Conservation (phyloP, 2,113 vertebrate genomes). For the Arizona elegans region DNA sequence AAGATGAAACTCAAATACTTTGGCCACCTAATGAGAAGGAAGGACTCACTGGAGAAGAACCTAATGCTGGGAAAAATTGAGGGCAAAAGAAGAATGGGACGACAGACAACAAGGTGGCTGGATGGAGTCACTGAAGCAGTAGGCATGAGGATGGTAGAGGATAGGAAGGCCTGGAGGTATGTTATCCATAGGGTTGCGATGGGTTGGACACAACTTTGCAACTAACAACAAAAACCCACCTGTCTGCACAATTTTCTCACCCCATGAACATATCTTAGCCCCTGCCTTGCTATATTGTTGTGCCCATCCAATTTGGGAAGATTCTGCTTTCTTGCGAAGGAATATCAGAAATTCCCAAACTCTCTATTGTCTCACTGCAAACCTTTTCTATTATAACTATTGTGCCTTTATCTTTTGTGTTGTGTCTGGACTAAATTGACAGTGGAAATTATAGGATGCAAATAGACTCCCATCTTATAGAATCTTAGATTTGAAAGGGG, state of each 20-base stretch:
- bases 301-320: not conserved
- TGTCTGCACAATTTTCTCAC: not conserved
- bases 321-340: not conserved
- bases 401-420: not conserved
- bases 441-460: not conserved
- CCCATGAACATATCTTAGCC: not conserved
- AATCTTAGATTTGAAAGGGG: not conserved
- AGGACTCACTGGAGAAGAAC: too few relatives aligned
- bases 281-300: not conserved
- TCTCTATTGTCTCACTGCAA: not conserved
- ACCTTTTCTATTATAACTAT: not conserved
- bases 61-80: too few relatives aligned
- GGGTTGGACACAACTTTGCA: too few relatives aligned
- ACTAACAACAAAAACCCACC: too few relatives aligned
- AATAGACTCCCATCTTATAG: not conserved
- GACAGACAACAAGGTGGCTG: too few relatives aligned
- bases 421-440: not conserved
- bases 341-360: not conserved
- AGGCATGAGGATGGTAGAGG: too few relatives aligned
- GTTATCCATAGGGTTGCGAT: too few relatives aligned
- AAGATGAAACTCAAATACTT: too few relatives aligned
- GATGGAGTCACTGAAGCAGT: too few relatives aligned
- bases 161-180: too few relatives aligned
- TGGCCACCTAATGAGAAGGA: too few relatives aligned
- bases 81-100: too few relatives aligned